A percentile compares a stretch with the other conserved stretches of the same genome.
phyloP scores from a whole-genome alignment of 2,113 vertebrate genomes.

The Nansenia antarctica region DNA sequence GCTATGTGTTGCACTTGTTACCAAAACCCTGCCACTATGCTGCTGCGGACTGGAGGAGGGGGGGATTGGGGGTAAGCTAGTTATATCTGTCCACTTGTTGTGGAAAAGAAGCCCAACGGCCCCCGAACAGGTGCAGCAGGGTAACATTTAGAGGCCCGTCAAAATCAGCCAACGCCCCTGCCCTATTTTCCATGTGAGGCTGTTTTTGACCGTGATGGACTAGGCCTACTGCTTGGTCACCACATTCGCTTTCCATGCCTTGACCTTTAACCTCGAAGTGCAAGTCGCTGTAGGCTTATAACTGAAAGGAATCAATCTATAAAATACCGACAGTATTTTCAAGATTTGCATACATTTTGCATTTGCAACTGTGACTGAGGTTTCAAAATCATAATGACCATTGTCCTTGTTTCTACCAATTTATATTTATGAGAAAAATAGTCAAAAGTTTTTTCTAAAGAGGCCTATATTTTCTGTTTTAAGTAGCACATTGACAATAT shows the following conservation, averaged over 20 bases:
- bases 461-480: no score
- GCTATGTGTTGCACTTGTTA: conserved; percentile 60
- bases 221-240: not conserved
- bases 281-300: conserved; percentile 9
- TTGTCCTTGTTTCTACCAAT: not conserved
- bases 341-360: not conserved
- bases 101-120: conserved; percentile 41
- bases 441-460: no score
- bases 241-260: conserved; percentile 19
- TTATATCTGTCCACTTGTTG: conserved; percentile 64
- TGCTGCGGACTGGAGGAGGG: conserved; percentile 1
- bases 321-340: conserved; percentile 25
- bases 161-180: conserved; percentile 19
- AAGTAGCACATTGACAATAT: no score
- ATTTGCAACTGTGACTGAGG: not conserved
- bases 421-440: not conserved
- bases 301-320: not conserved
- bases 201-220: conserved; percentile 22
- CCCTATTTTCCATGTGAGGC: conserved; percentile 35
- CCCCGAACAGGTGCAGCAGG: conserved; percentile 53
- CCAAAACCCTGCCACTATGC: conserved; percentile 34
- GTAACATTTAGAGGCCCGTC: conserved; percentile 53
- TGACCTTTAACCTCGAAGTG: conserved; percentile 44
- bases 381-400: not conserved
- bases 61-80: not conserved